Base-by-base conservation (phyloP, 2,113 vertebrate species). In the Chaetodon trifascialis region DNA sequence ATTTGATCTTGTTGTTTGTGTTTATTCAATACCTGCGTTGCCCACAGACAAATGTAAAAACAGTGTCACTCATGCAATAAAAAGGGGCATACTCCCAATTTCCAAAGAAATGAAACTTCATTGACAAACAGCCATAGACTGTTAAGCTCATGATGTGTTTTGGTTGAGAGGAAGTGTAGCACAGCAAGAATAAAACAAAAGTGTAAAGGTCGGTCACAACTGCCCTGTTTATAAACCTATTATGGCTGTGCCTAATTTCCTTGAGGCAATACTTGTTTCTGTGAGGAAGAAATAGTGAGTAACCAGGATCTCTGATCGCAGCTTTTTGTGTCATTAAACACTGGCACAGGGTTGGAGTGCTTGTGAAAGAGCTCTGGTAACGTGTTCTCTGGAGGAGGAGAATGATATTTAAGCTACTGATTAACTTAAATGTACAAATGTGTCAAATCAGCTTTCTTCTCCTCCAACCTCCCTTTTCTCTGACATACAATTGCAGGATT, bases 1-100 rank as follows among this genome's bases (percentile, higher is more conserved):
- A 30, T 30, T 30, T 30, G 2, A 30, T 30, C 30, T 30, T 30
- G 30, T 30, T 38, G 17, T 54, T 65, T 60, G 7, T 40, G 58
- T 56, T 58, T 49, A 34, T n/a, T 55, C 3, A 38, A 23, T n/a
- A 52, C 44, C 1, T 30, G 11, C 17, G 14, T 44, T n/a, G 25
- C 42, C 17, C 6, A 1, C 11, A 72, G n/a, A 49, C 21, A 79
- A 58, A 52, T 64, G 38, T 34, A 34, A 30, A 8, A 44, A 36
- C 0, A 0, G 0, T 16, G 21, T 46, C 0, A 16, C 16, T 64
- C 2, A 6, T 58, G 63, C 46, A 8, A 38, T 69, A 49, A 60
- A 64, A 47, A 0, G 15, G 12, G 16, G 2, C 0, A 23, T 2
- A 55, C 2, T 9, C 10, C 19, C 4, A 7, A 0, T 30, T 72